These are phyloP conservation scores for Leptocoma aspasia DNA, from an alignment of 2,113 vertebrate species.

Conservation along the genomic window DNA sequence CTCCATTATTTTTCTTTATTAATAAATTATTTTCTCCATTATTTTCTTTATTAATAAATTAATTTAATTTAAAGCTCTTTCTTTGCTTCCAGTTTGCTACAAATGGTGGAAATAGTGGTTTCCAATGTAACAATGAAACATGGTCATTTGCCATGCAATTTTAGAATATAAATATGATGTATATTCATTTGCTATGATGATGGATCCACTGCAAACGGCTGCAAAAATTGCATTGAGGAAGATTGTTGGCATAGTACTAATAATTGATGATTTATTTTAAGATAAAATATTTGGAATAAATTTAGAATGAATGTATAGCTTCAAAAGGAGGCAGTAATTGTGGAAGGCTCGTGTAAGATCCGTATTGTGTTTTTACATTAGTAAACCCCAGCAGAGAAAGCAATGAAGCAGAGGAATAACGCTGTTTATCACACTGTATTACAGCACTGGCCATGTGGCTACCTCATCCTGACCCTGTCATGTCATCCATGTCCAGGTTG, in stretches of 20 bases:
- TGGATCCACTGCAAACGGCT: not conserved
- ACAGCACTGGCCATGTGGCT: not conserved
- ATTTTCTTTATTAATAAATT: constrained; percentile 7
- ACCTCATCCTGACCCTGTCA: not conserved
- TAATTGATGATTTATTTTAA: not conserved
- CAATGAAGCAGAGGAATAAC: rapidly evolving
- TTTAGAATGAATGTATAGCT: not conserved
- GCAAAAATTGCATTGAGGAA: not conserved
- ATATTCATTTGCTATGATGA: constrained; percentile 30
- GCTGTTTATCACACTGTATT: not conserved
- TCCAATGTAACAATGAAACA: constrained; percentile 6
- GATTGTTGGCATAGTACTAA: not conserved
- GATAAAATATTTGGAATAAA: not conserved
- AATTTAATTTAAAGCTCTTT: constrained; percentile 11
- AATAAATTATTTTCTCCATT: not conserved
- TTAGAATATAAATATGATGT: constrained; percentile 4
- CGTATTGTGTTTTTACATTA: not conserved
- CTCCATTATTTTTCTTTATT: not conserved
- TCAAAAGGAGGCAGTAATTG: not conserved
- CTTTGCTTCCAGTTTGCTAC: not conserved
- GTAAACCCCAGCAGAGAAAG: not conserved
- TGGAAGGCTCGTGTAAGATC: not conserved
- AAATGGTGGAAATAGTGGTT: not conserved
- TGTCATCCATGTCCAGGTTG: rapidly evolving
- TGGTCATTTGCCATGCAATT: not conserved